A percentile compares a stretch with the other conserved stretches of the same genome.
Evolutionary conservation across 2,888 invertebrate species (phyloP).

Genomic region (Eupithecia subumbrata): DNA sequence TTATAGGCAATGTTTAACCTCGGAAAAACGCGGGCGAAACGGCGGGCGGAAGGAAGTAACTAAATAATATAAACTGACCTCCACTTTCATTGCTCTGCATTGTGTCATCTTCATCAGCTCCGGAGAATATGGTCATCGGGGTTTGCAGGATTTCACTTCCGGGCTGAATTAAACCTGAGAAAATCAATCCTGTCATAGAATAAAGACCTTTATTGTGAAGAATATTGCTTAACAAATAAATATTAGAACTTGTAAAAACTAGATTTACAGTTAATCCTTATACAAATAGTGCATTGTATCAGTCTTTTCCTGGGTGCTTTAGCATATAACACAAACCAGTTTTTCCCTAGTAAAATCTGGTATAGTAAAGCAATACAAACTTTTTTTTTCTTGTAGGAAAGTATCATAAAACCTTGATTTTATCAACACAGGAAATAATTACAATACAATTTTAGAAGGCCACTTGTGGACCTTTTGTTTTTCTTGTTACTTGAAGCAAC

Average conservation of each 20-base stretch:
- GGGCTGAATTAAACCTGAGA: slow-evolving; percentile 67
- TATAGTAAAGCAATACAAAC: neutral
- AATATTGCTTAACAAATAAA: no score
- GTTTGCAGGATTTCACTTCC: slow-evolving; percentile 70
- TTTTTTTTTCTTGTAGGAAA: neutral
- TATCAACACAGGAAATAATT: slow-evolving; percentile 8
- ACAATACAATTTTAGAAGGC: neutral
- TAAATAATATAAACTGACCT: slow-evolving; percentile 53
- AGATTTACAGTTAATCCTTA: neutral
- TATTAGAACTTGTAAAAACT: neutral
- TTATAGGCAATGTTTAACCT: neutral
- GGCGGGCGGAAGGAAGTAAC: neutral
- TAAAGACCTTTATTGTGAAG: no score
- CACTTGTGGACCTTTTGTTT: neutral
- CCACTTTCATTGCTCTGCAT: slow-evolving; percentile 75
- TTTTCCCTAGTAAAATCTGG: neutral
- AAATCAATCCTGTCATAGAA: neutral
- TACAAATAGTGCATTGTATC: neutral
- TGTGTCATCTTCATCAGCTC: slow-evolving; percentile 74
- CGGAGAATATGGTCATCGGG: slow-evolving; percentile 69
- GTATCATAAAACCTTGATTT: neutral
- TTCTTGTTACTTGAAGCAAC: neutral
- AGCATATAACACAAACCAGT: neutral
- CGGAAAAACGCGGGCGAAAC: neutral
- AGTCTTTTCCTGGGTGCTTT: neutral